A percentile compares a stretch with the other conserved stretches of the same genome.
These are phyloP conservation scores for Sinocyclocheilus maitianheensis DNA, from an alignment of 2,113 vertebrate species.

Conservation along the genomic window DNA sequence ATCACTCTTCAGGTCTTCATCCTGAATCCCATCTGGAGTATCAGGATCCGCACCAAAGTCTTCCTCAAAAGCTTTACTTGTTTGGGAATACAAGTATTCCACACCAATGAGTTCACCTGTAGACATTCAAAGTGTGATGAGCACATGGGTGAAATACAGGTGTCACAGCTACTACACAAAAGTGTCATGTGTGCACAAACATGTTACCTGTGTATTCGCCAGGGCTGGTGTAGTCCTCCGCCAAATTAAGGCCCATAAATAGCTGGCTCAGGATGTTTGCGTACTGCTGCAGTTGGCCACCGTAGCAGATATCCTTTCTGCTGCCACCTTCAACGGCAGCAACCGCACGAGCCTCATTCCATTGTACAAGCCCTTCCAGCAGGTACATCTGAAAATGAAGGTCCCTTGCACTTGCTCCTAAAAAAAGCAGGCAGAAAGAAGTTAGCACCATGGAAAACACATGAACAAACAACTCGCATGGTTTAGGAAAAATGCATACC, in stretches of 20 bases:
- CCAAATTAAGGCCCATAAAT: constrained; percentile 7
- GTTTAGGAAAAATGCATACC: neutral
- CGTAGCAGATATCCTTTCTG: neutral
- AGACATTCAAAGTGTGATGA: neutral
- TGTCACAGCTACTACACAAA: neutral
- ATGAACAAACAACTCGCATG: neutral
- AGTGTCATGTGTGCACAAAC: neutral
- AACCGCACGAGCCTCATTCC: constrained; percentile 22
- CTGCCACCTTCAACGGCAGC: neutral
- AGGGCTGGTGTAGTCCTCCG: constrained; percentile 20
- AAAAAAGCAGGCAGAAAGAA: neutral
- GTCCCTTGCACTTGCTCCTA: neutral
- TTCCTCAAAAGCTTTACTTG: neutral
- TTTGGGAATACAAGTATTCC: constrained; percentile 27
- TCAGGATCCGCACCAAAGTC: neutral
- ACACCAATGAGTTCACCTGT: constrained; percentile 2
- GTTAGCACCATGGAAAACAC: neutral
- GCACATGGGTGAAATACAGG: neutral
- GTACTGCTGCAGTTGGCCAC: neutral
- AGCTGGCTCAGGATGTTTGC: constrained; percentile 13
- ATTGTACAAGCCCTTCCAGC: neutral
- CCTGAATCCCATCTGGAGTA: neutral
- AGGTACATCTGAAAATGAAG: constrained; percentile 37
- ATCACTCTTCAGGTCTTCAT: neutral
- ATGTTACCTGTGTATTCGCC: neutral